These are phyloP conservation scores for Heterocephalus glaber DNA, from an alignment of 2,113 vertebrate species.

Conservation along the genomic window DNA sequence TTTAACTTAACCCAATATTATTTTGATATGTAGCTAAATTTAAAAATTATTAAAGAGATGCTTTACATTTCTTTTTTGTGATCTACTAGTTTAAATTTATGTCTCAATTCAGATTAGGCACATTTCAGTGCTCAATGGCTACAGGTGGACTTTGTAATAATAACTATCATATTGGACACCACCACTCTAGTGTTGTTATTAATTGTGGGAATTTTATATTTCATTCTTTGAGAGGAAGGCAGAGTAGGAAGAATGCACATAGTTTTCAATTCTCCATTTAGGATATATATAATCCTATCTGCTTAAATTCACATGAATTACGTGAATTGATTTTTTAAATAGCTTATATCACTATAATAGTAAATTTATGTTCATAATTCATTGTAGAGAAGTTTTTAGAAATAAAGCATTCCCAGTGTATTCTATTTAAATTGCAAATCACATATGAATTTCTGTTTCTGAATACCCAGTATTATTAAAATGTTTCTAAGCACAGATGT, in stretches of 20 bases:
- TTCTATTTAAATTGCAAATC: slow-evolving; percentile 40
- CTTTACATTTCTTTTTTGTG: not conserved
- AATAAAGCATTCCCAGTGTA: not conserved
- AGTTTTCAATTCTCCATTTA: not conserved
- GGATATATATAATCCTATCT: not conserved
- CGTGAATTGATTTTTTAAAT: not conserved
- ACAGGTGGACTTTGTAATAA: not conserved
- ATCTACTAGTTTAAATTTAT: not conserved
- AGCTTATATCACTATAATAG: not conserved
- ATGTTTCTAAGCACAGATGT: not conserved
- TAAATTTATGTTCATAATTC: not conserved
- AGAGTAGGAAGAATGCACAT: not conserved
- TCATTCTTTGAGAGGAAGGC: not conserved
- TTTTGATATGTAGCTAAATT: not conserved
- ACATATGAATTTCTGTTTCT: not conserved
- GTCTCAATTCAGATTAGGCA: not conserved
- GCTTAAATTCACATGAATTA: not conserved
- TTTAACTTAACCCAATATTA: not conserved
- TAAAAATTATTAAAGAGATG: not conserved
- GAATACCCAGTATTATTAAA: not conserved
- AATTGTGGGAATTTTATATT: not conserved
- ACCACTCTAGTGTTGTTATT: not conserved
- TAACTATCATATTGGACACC: not conserved
- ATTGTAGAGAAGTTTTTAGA: slow-evolving; percentile 5
- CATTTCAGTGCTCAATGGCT: not conserved